Conservation (phyloP, 2,113 vertebrate species). For the Pedetes capensis region DNA sequence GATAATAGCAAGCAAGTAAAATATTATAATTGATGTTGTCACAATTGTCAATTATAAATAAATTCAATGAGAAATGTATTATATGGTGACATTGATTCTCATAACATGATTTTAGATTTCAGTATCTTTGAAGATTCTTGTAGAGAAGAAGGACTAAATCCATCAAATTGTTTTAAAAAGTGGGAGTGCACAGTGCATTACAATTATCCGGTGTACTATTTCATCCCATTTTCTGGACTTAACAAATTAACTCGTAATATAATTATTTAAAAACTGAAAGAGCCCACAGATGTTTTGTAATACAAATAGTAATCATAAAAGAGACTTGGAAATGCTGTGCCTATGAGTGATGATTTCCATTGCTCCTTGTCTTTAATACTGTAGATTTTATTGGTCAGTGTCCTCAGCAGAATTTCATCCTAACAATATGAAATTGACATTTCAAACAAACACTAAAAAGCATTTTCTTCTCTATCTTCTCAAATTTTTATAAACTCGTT, state of each 20-base stretch:
- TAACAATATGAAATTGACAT: neutral
- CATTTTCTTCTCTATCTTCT: too few species aligned
- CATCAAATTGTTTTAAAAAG: neutral
- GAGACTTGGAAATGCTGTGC: neutral
- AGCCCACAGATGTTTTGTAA: neutral
- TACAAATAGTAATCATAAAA: neutral
- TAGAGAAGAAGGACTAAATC: too few species aligned
- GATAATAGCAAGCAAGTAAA: neutral
- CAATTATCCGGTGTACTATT: neutral
- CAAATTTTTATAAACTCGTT: too few species aligned
- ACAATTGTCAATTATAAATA: neutral
- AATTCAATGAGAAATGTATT: neutral
- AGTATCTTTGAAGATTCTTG: too few species aligned
- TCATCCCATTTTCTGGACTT: neutral
- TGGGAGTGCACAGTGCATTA: neutral
- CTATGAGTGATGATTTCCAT: neutral
- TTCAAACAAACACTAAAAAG: neutral
- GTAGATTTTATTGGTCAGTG: neutral
- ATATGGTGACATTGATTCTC: neutral
- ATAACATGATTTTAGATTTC: neutral
- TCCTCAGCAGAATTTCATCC: neutral
- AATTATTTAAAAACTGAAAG: neutral
- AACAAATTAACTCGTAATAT: too few species aligned
- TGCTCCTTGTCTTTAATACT: neutral
- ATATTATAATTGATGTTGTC: neutral